Base-by-base conservation (phyloP, 2,888 invertebrate genomes). In the Hirtodrosophila alboralis region DNA sequence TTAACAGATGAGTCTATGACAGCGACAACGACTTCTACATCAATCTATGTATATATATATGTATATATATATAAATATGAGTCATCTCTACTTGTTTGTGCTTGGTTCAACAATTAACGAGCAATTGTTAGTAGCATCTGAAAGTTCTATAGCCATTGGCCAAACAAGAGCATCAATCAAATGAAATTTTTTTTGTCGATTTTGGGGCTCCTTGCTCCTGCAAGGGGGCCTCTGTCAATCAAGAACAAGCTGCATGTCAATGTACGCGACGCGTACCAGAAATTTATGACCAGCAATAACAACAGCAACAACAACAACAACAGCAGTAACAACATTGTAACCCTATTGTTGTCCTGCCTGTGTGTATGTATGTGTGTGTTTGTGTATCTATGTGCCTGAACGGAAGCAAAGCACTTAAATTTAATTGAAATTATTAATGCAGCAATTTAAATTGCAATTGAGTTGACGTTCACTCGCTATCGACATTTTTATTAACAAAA, bases 161-260 rank as follows among this genome's bases (percentile, higher is more conserved):
- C 53, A 78, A 79, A 79, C 84, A 86, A 56, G 58, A 69, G 73
- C 84, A 86, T 79, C 84, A 80, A 79, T 86, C 79, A 79, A 73
- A 69, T 40, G 14, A 48, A 7, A 38, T 61, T 70, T 63, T 58
- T 67, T 44, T 45, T 41, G 37, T 44, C 45, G 60, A 45, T 75
- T 75, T 72, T 26, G 37, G 57, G 36, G 44, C 37, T 13, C 31
- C n/a, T 31, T 77, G 54, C 47, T n/a, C n/a, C n/a, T n/a, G n/a
- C n/a, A n/a, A n/a, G 53, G 31, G 52, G 53, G 18, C 31, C 30
- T 53, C 53, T 56, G 51, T 48, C 66, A 75, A 79, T 64, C 71
- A 38, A 64, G 68, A 23, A 21, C 38, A 49, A 21, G 61, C 53
- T 72, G 67, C 73, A 72, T 76, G 84, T 58, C 80, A 66, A 65